Base-by-base conservation (phyloP, 2,797 vertebrate genomes). In the Diceros bicornis region DNA sequence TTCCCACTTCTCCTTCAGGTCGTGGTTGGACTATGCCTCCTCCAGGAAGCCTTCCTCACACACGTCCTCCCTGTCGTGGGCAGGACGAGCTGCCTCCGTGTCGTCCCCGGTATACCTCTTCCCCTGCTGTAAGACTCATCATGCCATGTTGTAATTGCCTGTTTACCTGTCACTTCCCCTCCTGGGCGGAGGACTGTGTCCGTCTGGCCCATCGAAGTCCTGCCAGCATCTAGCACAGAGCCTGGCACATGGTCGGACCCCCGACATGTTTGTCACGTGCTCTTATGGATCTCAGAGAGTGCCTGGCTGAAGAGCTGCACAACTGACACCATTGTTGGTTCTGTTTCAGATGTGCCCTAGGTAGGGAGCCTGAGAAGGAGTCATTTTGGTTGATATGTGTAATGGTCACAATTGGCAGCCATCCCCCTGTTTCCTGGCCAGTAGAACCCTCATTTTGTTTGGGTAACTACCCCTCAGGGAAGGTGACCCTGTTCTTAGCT, bases 101-200 rank as follows among this genome's bases (percentile, higher is more conserved):
- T 41, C 9, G 3, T 6, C 37, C 12, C 18, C 18, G 61, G 44
- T 2, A 2, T 59, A 50, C 27, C 50, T 1, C 0, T 13, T 41
- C 64, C 16, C 29, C 37, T 12, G 61, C 41, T 1, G 21, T 17
- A 68, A 20, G 12, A 23, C 11, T 72, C 5, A n/a, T 34, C 44
- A 20, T 4, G 1, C 37, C 5, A 2, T 10, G 27, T 32, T 29
- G 20, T 17, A 68, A 59, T 2, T 83, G 71, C 37, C 91, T 21
- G 4, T n/a, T 37, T 32, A 29, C 16, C 34, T 64, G 6, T 77
- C 71, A 62, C 21, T 50, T 34, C 55, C 32, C 20, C 59, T 83
- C 41, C 61, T 52, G 16, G n/a, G 27, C 14, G 91, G 52, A 83
- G 61, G 27, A 18, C 77, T 41, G 20, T 69, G 12, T 61, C 52